Base-by-base conservation (phyloP, 2,888 invertebrate genomes). In the Oligia strigilis region DNA sequence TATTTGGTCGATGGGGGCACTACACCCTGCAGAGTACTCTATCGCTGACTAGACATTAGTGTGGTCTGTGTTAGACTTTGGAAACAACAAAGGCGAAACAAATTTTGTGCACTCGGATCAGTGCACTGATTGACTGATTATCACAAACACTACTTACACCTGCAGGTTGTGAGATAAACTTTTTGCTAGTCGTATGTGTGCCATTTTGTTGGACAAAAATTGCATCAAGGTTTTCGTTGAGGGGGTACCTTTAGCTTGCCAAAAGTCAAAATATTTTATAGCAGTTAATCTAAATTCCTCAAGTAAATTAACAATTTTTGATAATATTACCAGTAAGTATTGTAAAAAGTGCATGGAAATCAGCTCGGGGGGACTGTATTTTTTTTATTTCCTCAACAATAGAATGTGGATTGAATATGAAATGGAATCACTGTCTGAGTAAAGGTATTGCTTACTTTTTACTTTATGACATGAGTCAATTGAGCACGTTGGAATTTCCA, bases 401-500 rank as follows among this genome's bases (percentile, higher is more conserved):
- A 14, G 14, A 60, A 11, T 43, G 43, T 43, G 49, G 43, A 52
- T 67, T 46, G n/a, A 71, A 71, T 46, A 23, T 75, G 6, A 52
- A 77, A 40, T 43, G 23, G 2, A 49, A 72, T n/a, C 72, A 29
- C 69, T 77, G 58, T 52, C 49, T 40, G n/a, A 19, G 17, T 71
- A 40, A 13, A 77, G 19, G 4, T 0, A 58, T 69, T 23, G 49
- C 40, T 82, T 67, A 49, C 29, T 29, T 79, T 79, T 36, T 17
- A 46, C 29, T 19, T 29, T 29, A 29, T 29, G 29, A 29, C 29
- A 29, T 29, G 29, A 29, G 29, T 29, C 29, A 29, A 29, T 29
- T 29, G 29, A 29, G 29, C 29, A 29, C 29, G 29, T 29, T 29
- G 29, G 29, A 29, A 29, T 29, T 29, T 29, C 29, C 29, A 29